Base-by-base conservation (phyloP, 2,888 invertebrate genomes). In the Thera britannica region DNA sequence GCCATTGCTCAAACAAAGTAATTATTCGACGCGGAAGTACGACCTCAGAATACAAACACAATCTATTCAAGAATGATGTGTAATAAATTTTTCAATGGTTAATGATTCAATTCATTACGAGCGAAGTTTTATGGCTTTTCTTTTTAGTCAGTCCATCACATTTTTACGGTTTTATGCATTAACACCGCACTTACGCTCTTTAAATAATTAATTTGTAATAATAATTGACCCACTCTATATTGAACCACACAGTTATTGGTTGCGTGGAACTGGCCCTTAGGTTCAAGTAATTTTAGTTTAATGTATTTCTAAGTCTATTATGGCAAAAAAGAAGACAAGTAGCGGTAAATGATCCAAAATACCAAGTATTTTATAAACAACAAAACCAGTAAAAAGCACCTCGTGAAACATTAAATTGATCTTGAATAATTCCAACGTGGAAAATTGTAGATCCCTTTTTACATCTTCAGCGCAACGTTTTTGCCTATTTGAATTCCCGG, bases 401-500 rank as follows among this genome's bases (percentile, higher is more conserved):
- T 80, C 81, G 79, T 84, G 80, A 84, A 86, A 88, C 82, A 86
- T 84, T 86, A 87, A 87, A 87, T 87, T 87, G 85, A 84, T 88
- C 85, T 86, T 84, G 83, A 86, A 86, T 88, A 81, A 88, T 89
- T 88, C 79, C 79, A 72, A 73, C 75, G 78, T 77, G 79, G 82
- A 85, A 88, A 87, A 86, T 87, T 86, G 80, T 82, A 84, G 82
- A 85, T 84, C 81, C 83, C 84, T 88, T 88, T 89, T 89, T 90
- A 89, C 87, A 83, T 88, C 84, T 86, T 88, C 83, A 85, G 79
- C 83, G 78, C 79, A 81, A 82, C 84, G 84, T 88, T 90, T 89
- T 86, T 87, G 86, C 89, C 86, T 86, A 88, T 89, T 92, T 85
- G 83, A 85, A 90, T 90, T 85, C 89, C 84, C 72, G 83, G 79